Conservation (phyloP, 2,113 vertebrate genomes). For the Morone chrysops region DNA sequence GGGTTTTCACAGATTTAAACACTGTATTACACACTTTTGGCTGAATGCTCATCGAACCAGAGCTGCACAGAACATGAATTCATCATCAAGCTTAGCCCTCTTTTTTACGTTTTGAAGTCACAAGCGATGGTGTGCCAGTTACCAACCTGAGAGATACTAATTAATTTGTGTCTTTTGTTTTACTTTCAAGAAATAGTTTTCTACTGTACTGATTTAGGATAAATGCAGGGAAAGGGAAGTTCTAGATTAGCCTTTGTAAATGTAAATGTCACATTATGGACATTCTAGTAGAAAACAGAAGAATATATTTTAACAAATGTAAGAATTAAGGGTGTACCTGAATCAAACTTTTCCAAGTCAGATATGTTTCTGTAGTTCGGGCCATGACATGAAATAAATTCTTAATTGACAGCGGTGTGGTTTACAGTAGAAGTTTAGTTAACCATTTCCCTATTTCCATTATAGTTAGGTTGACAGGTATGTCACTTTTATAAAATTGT, state of each 20-base stretch:
- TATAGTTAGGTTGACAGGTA: not conserved
- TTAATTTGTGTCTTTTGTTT: slow-evolving; percentile 13
- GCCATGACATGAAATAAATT: not conserved
- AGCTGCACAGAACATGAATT: slow-evolving; percentile 4
- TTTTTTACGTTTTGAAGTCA: slow-evolving; percentile 21
- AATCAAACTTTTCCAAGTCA: not conserved
- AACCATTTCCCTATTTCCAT: not conserved
- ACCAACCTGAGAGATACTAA: not conserved
- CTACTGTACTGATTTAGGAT: not conserved
- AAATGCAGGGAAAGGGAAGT: not conserved
- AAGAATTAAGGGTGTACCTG: not conserved
- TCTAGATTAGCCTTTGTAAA: not conserved
- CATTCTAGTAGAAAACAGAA: not conserved
- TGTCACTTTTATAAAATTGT: not conserved
- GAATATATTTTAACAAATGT: no score
- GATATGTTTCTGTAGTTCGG: not conserved
- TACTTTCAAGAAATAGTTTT: not conserved
- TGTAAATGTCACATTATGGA: not conserved
- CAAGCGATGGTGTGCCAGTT: not conserved
- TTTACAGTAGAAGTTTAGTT: not conserved
- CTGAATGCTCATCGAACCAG: slow-evolving; percentile 6
- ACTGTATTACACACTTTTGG: not conserved
- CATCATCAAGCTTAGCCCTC: slow-evolving; percentile 8
- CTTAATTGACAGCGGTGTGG: not conserved
- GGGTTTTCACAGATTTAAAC: slow-evolving; percentile 8